Percentiles rank a stretch among this genome's conserved stretches.
phyloP scores from a whole-genome alignment of 1,140 invertebrate genomes.

The Pachyrhynchus sulphureomaculatus region DNA sequence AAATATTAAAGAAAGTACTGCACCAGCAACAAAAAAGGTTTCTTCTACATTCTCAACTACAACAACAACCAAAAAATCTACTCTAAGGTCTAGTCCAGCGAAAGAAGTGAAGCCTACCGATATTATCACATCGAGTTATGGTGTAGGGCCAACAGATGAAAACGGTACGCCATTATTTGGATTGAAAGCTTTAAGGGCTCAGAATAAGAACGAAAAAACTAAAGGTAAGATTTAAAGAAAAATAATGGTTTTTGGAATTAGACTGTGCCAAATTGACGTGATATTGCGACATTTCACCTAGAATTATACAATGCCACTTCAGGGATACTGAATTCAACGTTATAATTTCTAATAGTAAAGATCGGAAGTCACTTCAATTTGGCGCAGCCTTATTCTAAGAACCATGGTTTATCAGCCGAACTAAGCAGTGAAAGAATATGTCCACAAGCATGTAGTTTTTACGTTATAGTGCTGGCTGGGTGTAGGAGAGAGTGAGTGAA shows the following conservation, averaged over 20 bases:
- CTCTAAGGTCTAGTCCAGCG: conserved; percentile 30
- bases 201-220: conserved; percentile 58
- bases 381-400: no score
- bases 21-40: conserved; percentile 26
- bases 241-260: neutral
- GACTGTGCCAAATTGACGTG: neutral
- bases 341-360: no score
- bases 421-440: no score
- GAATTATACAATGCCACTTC: no score
- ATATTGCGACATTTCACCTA: no score
- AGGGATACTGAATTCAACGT: no score
- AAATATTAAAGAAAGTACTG: conserved; percentile 36
- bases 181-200: conserved; percentile 68
- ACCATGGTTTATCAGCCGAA: no score
- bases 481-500: no score
- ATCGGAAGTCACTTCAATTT: no score
- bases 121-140: conserved; percentile 77
- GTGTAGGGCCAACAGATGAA: conserved; percentile 76
- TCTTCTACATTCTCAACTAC: conserved; percentile 18
- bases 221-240: conserved; percentile 50
- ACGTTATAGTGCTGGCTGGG: no score
- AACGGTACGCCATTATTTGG: conserved; percentile 76
- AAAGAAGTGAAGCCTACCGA: conserved; percentile 54
- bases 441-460: no score
- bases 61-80: conserved; percentile 31